Conservation (phyloP, 1,140 invertebrate genomes). For the Eupristina koningsbergeri region DNA sequence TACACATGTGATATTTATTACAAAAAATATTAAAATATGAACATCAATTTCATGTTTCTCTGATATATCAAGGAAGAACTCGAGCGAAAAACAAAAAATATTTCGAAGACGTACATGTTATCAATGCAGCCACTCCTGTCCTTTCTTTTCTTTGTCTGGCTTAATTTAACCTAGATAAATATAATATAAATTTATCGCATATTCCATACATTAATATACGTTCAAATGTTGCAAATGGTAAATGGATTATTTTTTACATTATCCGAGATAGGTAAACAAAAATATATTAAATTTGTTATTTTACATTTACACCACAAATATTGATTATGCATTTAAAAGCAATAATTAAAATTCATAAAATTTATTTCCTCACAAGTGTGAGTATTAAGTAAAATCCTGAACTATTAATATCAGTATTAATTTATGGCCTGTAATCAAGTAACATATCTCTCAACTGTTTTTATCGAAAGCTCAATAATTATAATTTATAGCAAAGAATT, state of each 20-base stretch:
- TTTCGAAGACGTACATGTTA: no score
- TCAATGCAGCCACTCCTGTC: no score
- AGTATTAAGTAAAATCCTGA: neutral
- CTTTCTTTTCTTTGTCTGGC: no score
- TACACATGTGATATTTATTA: neutral
- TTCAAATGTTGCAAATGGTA: no score
- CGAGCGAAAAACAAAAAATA: neutral
- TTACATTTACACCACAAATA: no score
- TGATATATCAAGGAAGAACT: neutral
- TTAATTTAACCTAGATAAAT: no score
- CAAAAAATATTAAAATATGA: neutral
- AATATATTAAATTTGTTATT: no score
- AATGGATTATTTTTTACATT: no score
- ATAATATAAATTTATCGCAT: no score
- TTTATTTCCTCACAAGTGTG: neutral
- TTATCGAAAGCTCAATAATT: neutral
- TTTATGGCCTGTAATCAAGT: neutral
- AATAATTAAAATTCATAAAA: neutral
- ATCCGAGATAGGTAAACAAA: no score
- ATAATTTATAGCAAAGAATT: neutral
- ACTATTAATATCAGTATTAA: neutral
- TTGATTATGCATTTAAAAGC: no score
- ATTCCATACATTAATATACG: no score
- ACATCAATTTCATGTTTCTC: neutral
- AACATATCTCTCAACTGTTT: neutral